Conservation (phyloP, 2,113 vertebrate genomes). For the Cinclus cinclus region DNA sequence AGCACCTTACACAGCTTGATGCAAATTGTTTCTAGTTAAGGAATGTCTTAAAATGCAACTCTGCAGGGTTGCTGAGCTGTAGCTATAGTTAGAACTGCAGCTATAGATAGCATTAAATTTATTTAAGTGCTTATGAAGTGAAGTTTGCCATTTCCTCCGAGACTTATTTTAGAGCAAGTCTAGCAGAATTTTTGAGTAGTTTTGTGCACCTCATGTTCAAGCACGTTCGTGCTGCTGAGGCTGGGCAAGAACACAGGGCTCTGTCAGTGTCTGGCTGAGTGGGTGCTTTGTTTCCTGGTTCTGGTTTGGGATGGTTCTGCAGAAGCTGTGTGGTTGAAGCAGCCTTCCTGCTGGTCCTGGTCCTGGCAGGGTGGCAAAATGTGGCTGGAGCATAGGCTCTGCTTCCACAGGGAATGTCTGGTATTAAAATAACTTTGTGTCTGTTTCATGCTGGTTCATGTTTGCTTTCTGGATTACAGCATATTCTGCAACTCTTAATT, state of each 20-base stretch:
- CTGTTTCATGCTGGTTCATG: background rate
- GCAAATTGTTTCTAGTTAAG: conserved; percentile 58
- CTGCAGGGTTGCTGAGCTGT: conserved; percentile 34
- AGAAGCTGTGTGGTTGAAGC: background rate
- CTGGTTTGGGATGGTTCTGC: background rate
- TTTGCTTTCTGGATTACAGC: background rate
- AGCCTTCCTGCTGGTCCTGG: background rate
- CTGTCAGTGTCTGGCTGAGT: background rate
- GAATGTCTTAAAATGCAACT: conserved; percentile 40
- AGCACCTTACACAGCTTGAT: conserved; percentile 49
- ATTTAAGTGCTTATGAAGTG: conserved; percentile 43
- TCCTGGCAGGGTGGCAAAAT: background rate
- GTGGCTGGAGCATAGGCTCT: background rate
- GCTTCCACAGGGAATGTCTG: background rate
- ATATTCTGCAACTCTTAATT: background rate
- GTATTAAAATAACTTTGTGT: background rate
- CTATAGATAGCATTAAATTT: conserved; percentile 48
- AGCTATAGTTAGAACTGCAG: conserved; percentile 37
- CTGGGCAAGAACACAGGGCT: background rate
- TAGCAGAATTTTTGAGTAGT: background rate
- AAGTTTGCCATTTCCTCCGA: background rate
- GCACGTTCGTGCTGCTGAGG: background rate
- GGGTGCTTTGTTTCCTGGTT: background rate
- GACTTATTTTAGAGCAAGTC: conserved; percentile 13
- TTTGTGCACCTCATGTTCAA: background rate